These are phyloP conservation scores for Ornithoptera alexandrae DNA, from an alignment of 2,888 invertebrate species.

Conservation along the genomic window DNA sequence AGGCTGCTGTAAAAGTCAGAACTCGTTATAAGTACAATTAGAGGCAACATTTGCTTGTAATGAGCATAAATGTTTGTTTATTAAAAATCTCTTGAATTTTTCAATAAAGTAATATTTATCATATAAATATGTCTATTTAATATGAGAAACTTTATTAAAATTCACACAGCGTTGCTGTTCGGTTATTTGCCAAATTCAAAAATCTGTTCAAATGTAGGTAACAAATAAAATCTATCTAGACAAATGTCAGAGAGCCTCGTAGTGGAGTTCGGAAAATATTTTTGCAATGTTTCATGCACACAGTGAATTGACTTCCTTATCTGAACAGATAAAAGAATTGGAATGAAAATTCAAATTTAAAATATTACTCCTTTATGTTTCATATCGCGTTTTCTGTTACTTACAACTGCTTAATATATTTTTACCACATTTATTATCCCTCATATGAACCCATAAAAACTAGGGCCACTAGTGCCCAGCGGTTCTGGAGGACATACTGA, in stretches of 20 bases:
- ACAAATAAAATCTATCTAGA: conserved; percentile 8
- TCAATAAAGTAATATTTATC: background rate
- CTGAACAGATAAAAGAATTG: conserved; percentile 1
- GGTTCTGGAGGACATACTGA: too few species aligned
- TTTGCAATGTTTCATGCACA: conserved; percentile 4
- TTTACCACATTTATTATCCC: background rate
- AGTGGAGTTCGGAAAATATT: conserved; percentile 1
- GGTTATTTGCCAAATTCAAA: conserved; percentile 6
- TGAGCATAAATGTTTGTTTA: background rate
- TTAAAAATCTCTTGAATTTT: background rate
- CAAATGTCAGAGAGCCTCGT: background rate
- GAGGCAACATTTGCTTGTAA: background rate
- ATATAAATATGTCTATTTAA: background rate
- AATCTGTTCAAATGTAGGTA: background rate
- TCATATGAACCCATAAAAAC: too few species aligned
- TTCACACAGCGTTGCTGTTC: conserved; percentile 6
- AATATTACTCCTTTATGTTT: background rate
- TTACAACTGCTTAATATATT: background rate
- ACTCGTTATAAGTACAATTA: background rate
- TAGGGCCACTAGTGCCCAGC: too few species aligned
- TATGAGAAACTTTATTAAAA: conserved; percentile 17
- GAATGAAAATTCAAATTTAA: conserved; percentile 3
- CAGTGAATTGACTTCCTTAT: conserved; percentile 13
- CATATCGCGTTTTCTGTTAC: background rate
- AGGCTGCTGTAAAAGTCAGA: background rate